These are phyloP conservation scores for Neogale vison DNA, from an alignment of 2,113 vertebrate genomes.

Conservation along the genomic window DNA sequence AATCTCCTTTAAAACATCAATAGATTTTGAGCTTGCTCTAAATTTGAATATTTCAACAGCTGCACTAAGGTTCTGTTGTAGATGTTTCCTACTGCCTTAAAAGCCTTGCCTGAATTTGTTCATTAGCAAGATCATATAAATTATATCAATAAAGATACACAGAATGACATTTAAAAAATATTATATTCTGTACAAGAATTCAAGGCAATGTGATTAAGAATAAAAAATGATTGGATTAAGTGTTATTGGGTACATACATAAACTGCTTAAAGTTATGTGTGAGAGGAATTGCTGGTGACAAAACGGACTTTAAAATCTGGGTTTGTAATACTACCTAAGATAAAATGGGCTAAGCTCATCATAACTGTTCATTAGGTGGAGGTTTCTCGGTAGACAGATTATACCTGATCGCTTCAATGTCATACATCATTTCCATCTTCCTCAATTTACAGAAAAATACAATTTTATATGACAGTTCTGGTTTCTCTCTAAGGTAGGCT, in stretches of 20 bases:
- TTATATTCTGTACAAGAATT: not conserved
- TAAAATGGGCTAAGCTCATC: not conserved
- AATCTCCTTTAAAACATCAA: constrained; percentile 71
- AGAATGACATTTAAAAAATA: not conserved
- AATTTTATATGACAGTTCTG: not conserved
- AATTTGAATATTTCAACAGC: constrained; percentile 24
- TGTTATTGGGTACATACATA: not conserved
- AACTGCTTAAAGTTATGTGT: not conserved
- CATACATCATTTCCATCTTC: not conserved
- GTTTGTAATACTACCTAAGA: not conserved
- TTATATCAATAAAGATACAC: not conserved
- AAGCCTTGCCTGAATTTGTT: not conserved
- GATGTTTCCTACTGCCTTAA: not conserved
- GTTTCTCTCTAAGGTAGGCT: not conserved
- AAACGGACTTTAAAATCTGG: not conserved
- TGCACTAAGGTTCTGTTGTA: not conserved
- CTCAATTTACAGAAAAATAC: not conserved
- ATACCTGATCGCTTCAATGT: not conserved
- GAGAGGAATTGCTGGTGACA: not conserved
- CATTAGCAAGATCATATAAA: not conserved
- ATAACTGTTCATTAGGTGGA: not conserved
- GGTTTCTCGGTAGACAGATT: not conserved
- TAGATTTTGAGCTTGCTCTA: constrained; percentile 65
- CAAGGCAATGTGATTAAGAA: not conserved
- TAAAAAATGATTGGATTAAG: not conserved